Conservation (phyloP, 2,797 vertebrate genomes). For the Gobio occitaniae region DNA sequence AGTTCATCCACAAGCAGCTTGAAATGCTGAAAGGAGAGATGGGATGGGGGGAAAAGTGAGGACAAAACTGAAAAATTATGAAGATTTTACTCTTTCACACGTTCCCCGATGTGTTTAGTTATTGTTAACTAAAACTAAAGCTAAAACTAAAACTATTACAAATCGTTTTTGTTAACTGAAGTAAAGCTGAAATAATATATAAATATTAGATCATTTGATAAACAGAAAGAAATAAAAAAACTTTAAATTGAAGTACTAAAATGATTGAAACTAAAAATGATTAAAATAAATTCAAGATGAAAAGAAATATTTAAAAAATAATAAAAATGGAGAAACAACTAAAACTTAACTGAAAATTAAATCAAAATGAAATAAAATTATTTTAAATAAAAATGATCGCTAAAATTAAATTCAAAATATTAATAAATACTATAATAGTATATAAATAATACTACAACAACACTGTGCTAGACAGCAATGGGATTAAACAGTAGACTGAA, state of each 20-base stretch:
- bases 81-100: background rate
- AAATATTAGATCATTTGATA: too few relatives aligned
- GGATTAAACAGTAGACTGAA: background rate
- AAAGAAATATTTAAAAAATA: background rate
- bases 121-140: background rate
- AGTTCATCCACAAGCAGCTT: constrained; percentile 91
- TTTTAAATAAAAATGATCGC: background rate
- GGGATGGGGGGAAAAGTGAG: background rate
- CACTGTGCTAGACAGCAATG: background rate
- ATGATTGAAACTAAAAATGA: too few relatives aligned
- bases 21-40: constrained; percentile 84
- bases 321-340: background rate
- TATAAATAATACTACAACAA: background rate
- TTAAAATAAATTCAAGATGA: too few relatives aligned
- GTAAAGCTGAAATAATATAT: background rate
- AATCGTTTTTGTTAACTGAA: background rate
- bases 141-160: too few relatives aligned
- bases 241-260: too few relatives aligned
- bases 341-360: background rate
- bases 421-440: background rate
- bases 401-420: background rate
- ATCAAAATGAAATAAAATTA: too few relatives aligned
- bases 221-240: too few relatives aligned
- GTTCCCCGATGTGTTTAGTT: background rate
- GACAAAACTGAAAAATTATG: background rate